Conservation (phyloP, 2,888 invertebrate genomes). For the Pediacus dermestoides region DNA sequence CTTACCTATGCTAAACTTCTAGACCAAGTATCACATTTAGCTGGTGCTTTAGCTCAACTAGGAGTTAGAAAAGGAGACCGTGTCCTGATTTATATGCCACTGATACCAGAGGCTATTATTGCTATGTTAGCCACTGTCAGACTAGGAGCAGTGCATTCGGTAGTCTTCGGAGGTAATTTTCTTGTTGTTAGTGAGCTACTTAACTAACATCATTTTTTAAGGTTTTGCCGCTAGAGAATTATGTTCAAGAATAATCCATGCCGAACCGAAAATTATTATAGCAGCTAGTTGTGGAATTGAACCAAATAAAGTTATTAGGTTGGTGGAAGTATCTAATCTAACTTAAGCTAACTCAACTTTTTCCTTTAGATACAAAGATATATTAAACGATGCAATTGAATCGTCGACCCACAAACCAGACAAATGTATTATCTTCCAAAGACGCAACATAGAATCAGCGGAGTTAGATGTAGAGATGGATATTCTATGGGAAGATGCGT, state of each 20-base stretch:
- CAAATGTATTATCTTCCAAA: slow-evolving; percentile 80
- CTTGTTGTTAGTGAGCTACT: too few species aligned
- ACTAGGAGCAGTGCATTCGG: slow-evolving; percentile 80
- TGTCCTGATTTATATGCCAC: slow-evolving; percentile 92
- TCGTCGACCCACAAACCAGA: slow-evolving; percentile 69
- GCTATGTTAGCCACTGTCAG: slow-evolving; percentile 86
- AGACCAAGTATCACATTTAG: slow-evolving; percentile 73
- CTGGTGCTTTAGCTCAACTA: slow-evolving; percentile 71
- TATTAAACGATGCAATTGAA: slow-evolving; percentile 76
- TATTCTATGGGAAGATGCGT: slow-evolving; percentile 72
- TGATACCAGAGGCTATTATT: slow-evolving; percentile 85
- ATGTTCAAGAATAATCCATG: slow-evolving; percentile 80
- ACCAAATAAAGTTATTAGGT: slow-evolving; percentile 77
- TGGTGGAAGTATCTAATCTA: too few species aligned
- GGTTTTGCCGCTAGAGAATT: slow-evolving; percentile 89
- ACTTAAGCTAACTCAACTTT: slow-evolving; percentile 11
- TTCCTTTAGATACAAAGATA: slow-evolving; percentile 65
- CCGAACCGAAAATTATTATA: slow-evolving; percentile 82
- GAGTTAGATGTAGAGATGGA: slow-evolving; percentile 65
- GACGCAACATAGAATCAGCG: slow-evolving; percentile 64
- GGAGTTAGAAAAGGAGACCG: slow-evolving; percentile 81
- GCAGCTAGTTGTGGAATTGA: slow-evolving; percentile 90
- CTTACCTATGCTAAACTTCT: slow-evolving; percentile 79
- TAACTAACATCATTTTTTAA: slow-evolving; percentile 34
- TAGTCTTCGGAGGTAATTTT: slow-evolving; percentile 88